Evolutionary conservation across 2,113 vertebrate genomes (phyloP), one percentile per base, ranked within the genome.

Genomic region (Nesoenas mayeri): DNA sequence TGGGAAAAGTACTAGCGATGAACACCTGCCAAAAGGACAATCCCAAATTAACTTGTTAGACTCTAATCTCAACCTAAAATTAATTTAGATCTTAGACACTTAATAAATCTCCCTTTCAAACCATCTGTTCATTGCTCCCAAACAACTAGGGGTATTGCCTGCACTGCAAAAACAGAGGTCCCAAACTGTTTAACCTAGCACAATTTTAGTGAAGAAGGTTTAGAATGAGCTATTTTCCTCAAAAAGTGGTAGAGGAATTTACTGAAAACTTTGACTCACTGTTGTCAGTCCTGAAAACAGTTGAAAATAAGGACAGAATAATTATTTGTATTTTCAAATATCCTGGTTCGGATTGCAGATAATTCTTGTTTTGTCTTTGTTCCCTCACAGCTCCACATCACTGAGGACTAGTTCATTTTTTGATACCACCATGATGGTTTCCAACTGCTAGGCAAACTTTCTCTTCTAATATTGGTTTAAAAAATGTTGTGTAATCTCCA

Each of bases 41-140:
- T 95, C 92, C 83, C 94, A 91, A 74, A 95, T 94, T 97, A 91
- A 82, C 94, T 94, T 88, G 79, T 97, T 93, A 93, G 75, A 51
- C 72, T 82, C 48, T 90, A 91, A 77, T 94, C 64, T 80, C 56
- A 92, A 47, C 20, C 42, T 78, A 78, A 92, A 97, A 96, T 95
- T 91, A 94, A 94, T 96, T 97, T 94, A 77, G 64, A 32, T 64
- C 57, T 78, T 84, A 67, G 85, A 70, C 83, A 88, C 88, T 96
- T 93, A 90, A 93, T 95, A 95, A 93, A 95, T 96, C 88, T 94
- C 25, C 50, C 47, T 73, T 95, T 92, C 67, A 86, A 84, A 48
- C 85, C 91, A 96, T 96, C 92, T 95, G 91, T 73, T 92, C 73
- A 31, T 80, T 92, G 56, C 56, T 95, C 56, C 82, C 85, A 88